Base-by-base conservation (phyloP, 2,888 invertebrate species). In the Xestia ashworthii region DNA sequence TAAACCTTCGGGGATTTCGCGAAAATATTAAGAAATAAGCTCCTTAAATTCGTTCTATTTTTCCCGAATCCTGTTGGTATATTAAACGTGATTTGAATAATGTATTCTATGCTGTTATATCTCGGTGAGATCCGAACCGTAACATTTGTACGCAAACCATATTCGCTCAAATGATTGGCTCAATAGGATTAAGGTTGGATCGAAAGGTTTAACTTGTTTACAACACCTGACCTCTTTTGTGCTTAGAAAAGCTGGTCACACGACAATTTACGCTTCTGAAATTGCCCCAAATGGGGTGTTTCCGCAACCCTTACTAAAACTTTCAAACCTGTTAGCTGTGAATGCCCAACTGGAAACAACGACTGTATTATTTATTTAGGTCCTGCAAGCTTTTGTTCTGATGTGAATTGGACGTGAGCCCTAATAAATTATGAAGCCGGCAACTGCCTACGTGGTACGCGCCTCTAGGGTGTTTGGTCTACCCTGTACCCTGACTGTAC, bases 361-460 rank as follows among this genome's bases (percentile, higher is more conserved):
- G 65, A 74, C 74, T 16, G 67, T 44, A 25, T 80, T 67, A 80
- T 74, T 84, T 81, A 73, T 81, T 78, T 75, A 84, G 81, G 84
- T 62, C 14, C 58, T 14, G 44, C 44, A 64, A 70, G 72, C 60
- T 83, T 79, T 79, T 75, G 83, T 66, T 69, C 60, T 74, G 68
- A 71, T 64, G 74, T 69, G 46, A 71, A 25, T 22, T 79, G 25
- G 65, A 74, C 53, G 74, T 78, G 62, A 50, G 66, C 38, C 4
- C 38, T 71, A 74, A 71, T 78, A 74, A 83, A 68, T 82, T 60
- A 79, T 74, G 69, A 25, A 83, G 58, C 32, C 44, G 44, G 55
- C 44, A 65, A 69, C 48, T 74, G 8, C 14, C 65, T 44, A 67
- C n/a, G n/a, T n/a, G n/a, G n/a, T n/a, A n/a, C 60, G 48, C 41